These are phyloP conservation scores for Charaxes varanes DNA, from an alignment of 1,140 invertebrate species.

Conservation along the genomic window DNA sequence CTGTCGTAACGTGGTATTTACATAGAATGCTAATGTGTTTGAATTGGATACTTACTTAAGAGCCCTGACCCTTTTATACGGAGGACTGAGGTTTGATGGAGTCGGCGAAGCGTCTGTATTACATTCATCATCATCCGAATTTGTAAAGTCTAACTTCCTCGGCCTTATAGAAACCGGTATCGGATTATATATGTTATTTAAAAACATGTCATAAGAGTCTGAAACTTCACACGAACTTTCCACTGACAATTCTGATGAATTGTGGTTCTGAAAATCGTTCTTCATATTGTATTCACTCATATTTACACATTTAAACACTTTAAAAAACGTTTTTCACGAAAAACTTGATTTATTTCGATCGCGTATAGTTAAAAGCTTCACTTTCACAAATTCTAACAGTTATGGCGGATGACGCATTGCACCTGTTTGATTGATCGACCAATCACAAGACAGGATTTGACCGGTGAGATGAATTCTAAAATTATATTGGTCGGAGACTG, in stretches of 20 bases:
- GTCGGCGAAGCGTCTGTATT: constrained; percentile 37
- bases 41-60: constrained; percentile 69
- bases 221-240: constrained; percentile 63
- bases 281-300: constrained; percentile 67
- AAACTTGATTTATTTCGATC: constrained; percentile 22
- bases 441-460: constrained; percentile 49
- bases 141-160: constrained; percentile 63
- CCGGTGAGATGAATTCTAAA: constrained; percentile 53
- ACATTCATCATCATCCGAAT: constrained; percentile 55
- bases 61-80: constrained; percentile 87
- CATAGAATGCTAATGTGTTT: constrained; percentile 3
- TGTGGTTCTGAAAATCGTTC: constrained; percentile 43
- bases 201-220: constrained; percentile 62
- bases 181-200: constrained; percentile 56
- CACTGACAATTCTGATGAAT: constrained; percentile 59
- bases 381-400: constrained; percentile 60
- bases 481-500: constrained; percentile 44
- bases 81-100: constrained; percentile 75
- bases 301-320: constrained; percentile 46
- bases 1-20: constrained; percentile 28
- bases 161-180: constrained; percentile 59
- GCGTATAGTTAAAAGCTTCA: constrained; percentile 36
- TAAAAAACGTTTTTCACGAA: constrained; percentile 32
- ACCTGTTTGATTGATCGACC: constrained; percentile 52
- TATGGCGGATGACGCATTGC: constrained; percentile 71